Evolutionary conservation across 2,113 vertebrate genomes (phyloP), one percentile per base, ranked within the genome.

Genomic region (Okapia johnstoni): DNA sequence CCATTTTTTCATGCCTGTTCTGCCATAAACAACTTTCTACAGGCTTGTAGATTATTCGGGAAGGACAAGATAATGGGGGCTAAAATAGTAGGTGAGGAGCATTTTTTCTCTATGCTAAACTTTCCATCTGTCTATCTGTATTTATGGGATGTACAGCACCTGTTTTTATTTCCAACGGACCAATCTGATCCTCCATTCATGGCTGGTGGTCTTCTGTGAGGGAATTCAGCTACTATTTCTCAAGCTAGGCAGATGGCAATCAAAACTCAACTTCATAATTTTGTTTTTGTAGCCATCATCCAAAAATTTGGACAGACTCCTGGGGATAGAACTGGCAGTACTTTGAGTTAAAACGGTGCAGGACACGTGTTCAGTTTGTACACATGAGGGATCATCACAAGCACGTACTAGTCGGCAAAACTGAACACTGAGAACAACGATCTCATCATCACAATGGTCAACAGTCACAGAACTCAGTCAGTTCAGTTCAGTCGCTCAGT

Each of bases 61-160:
- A 96, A 88, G 90, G 88, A 60, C 21, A 7, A 58, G 86, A 93
- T 96, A 93, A 96, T 57, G 66, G 76, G 52, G 80, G 28, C 63
- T 43, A 30, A 93, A 76, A 60, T 30, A 40, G 83, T 7, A 48
- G 81, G 63, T n/a, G 15, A 40, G 52, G 84, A 52, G 28, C 50
- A 46, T 85, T 63, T 80, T 26, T 93, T 17, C 95, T 60, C 76
- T 91, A 28, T 89, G 90, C 87, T 93, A 58, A 97, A 83, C 79
- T 57, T 89, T 85, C 96, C 95, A 95, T 96, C 97, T 97, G 95
- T 85, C 90, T 88, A 1, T 63, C 96, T 81, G 3, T 85, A 93
- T 93, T 93, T 91, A 91, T 85, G 80, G 76, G 23, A 61, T 95
- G 40, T 54, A 61, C 88, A 91, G 88, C 95, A 96, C 90, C 95